These are phyloP conservation scores for Puma concolor DNA, from an alignment of 2,113 vertebrate species.

Conservation along the genomic window DNA sequence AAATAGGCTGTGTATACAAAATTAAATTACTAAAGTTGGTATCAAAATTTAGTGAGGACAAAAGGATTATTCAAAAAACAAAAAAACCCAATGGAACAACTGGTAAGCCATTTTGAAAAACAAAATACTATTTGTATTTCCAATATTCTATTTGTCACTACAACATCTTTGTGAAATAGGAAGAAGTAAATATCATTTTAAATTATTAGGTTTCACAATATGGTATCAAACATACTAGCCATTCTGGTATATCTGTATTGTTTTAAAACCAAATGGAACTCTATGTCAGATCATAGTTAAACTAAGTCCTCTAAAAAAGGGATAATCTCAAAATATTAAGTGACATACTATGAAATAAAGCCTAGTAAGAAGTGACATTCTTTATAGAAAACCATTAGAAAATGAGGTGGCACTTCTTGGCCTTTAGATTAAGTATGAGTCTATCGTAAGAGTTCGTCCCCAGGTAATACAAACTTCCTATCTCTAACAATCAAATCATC, in stretches of 20 bases:
- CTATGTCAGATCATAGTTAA: neutral
- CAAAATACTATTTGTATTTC: constrained; percentile 26
- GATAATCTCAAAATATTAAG: neutral
- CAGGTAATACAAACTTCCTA: neutral
- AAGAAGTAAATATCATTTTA: constrained; percentile 30
- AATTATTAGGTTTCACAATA: neutral
- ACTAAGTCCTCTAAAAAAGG: neutral
- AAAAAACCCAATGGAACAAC: neutral
- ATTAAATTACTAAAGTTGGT: neutral
- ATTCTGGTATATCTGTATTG: neutral
- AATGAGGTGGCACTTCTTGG: neutral
- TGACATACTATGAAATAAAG: neutral
- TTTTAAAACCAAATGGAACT: neutral
- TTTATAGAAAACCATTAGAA: neutral
- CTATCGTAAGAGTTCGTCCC: neutral
- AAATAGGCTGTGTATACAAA: neutral
- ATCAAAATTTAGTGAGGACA: constrained; percentile 38
- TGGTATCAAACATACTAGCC: neutral
- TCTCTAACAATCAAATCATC: neutral
- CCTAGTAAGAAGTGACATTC: neutral
- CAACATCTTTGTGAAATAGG: neutral
- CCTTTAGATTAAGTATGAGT: neutral
- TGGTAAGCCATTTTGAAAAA: constrained; percentile 17
- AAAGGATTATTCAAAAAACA: neutral
- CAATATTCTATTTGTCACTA: neutral